Conservation (phyloP, 2,888 invertebrate genomes). For the Pseudolycoriella hygida region DNA sequence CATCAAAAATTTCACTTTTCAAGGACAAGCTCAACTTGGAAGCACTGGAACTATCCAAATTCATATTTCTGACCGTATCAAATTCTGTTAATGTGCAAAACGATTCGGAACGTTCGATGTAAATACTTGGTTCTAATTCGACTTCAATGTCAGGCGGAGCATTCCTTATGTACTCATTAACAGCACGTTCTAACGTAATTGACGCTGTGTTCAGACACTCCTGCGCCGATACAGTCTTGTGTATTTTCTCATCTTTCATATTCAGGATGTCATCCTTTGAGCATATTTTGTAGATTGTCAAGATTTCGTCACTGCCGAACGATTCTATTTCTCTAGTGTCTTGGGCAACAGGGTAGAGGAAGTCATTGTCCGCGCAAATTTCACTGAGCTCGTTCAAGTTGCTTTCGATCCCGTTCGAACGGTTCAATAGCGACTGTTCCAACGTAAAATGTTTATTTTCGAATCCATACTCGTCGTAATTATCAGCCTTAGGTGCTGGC, state of each 20-base stretch:
- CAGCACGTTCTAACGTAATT: slow-evolving; percentile 3
- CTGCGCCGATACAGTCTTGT: no score
- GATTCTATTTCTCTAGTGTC: not conserved
- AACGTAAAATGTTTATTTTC: slow-evolving; percentile 12
- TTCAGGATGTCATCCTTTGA: slow-evolving; percentile 11
- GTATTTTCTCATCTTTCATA: slow-evolving; percentile 1
- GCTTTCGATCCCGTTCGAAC: not conserved
- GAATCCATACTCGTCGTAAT: slow-evolving; percentile 10
- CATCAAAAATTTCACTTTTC: slow-evolving; percentile 14
- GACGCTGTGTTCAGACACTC: not conserved
- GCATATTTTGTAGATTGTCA: slow-evolving; percentile 13
- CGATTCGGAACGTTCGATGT: slow-evolving; percentile 11
- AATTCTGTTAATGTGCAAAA: slow-evolving; percentile 13
- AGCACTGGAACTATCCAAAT: slow-evolving; percentile 14
- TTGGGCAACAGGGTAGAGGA: not conserved
- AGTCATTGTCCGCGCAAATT: not conserved
- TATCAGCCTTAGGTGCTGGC: slow-evolving; percentile 11
- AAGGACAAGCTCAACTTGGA: slow-evolving; percentile 14
- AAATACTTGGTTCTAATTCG: slow-evolving; percentile 8
- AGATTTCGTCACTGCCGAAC: slow-evolving; percentile 10
- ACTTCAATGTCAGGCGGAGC: slow-evolving; percentile 6
- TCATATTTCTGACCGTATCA: slow-evolving; percentile 13
- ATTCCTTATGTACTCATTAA: slow-evolving; percentile 10
- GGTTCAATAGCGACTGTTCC: slow-evolving; percentile 7
- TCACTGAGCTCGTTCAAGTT: not conserved